Conservation (phyloP, 35 echinoderm and acorn worm species). For the Ptychodera flava region DNA sequence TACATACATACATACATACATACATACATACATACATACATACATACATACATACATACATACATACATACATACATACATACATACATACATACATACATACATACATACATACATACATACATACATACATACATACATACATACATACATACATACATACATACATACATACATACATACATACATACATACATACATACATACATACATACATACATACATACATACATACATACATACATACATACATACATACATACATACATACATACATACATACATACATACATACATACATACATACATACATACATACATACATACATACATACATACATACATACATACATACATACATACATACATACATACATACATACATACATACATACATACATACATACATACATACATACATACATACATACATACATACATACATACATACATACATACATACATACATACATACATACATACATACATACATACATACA, state of each 20-base stretch:
- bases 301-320: background rate
- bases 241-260: background rate
- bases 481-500: slow-evolving; percentile 2
- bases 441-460: background rate
- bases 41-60: background rate
- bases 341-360: background rate
- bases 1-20: background rate
- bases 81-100: background rate
- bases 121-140: background rate
- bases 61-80: background rate
- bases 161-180: slow-evolving; percentile 2
- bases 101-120: background rate
- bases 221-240: background rate
- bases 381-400: background rate
- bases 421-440: background rate
- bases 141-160: slow-evolving; percentile 2
- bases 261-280: background rate
- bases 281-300: background rate
- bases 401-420: background rate
- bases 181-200: slow-evolving; percentile 2
- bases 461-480: slow-evolving; percentile 2
- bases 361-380: slow-evolving; percentile 2
- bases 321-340: background rate
- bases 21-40: background rate
- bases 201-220: background rate